Evolutionary conservation across 2,888 invertebrate genomes (phyloP), one percentile per base, ranked within the genome.

Genomic region (Nasonovia ribisnigri): DNA sequence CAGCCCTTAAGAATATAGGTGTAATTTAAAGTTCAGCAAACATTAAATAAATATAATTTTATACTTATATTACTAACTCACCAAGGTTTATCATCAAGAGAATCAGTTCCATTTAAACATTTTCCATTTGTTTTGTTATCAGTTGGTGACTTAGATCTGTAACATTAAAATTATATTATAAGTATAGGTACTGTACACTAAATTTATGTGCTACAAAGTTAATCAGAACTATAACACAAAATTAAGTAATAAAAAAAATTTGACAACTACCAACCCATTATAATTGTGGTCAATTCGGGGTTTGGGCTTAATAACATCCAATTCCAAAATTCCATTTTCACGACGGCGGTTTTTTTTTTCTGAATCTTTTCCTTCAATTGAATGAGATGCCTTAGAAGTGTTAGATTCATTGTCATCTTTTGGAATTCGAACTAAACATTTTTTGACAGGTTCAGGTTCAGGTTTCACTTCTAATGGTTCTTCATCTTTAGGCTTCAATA

Each of bases 401-500:
- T 86, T 86, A 13, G 29, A 46, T 46, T 46, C 90, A 46, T 5
- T 43, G 29, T 93, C 84, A 86, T 93, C 60, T 43, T 93, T 93
- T 51, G 90, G 90, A 88, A 90, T 57, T 57, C 89, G 36, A 43
- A 93, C 93, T n/a, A 93, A 93, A 93, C 93, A 93, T 51, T 93
- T 93, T 86, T 84, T 93, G 26, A 48, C 6, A n/a, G 48, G 46
- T 60, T 93, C 93, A 8, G 13, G n/a, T 57, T 90, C 90, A 36
- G 26, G 48, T 86, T 90, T 46, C 67, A 90, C n/a, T 89, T 93
- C 89, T 36, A 57, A 46, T 48, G 84, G 48, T 48, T 90, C 93
- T n/a, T 93, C 93, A 46, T 93, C 90, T 90, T 90, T 93, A 29
- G 93, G 93, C 3, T 93, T 93, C 20, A 93, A 57, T 51, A 93